Percentiles rank a stretch among this genome's conserved stretches.
phyloP scores from a whole-genome alignment of 2,113 vertebrate genomes.

The Falco punctatus region DNA sequence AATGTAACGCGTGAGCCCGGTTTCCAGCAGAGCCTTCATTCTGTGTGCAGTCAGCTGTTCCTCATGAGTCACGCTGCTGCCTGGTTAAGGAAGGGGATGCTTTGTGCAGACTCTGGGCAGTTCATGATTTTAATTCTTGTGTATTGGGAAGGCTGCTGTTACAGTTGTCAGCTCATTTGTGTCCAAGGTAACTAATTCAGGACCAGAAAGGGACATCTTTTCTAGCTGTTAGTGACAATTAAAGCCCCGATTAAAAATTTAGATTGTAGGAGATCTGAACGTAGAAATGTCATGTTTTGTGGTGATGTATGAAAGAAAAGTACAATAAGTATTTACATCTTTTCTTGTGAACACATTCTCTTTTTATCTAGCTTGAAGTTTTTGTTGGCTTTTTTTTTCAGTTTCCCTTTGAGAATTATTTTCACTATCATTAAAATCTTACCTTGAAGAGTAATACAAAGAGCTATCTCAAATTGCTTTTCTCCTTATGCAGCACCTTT shows the following conservation, averaged over 20 bases:
- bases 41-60: not conserved
- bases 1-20: not conserved
- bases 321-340: not conserved
- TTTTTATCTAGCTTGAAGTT: not conserved
- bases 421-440: not conserved
- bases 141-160: not conserved
- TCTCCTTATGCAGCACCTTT: not conserved
- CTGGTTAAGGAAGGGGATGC: not conserved
- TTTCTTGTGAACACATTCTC: not conserved
- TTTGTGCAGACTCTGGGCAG: not conserved
- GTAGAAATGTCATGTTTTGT: not conserved
- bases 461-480: not conserved
- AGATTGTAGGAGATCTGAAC: not conserved
- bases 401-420: not conserved
- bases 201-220: not conserved
- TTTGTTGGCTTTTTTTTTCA: not conserved
- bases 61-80: not conserved
- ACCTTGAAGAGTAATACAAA: not conserved
- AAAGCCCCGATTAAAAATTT: not conserved
- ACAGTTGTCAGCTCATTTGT: not conserved
- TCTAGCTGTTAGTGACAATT: not conserved
- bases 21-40: not conserved
- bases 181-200: not conserved
- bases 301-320: not conserved
- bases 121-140: not conserved